Percentiles rank a stretch among this genome's conserved stretches.
Conservation (phyloP, 2,797 vertebrate genomes). For the Gymnocypris eckloni region DNA sequence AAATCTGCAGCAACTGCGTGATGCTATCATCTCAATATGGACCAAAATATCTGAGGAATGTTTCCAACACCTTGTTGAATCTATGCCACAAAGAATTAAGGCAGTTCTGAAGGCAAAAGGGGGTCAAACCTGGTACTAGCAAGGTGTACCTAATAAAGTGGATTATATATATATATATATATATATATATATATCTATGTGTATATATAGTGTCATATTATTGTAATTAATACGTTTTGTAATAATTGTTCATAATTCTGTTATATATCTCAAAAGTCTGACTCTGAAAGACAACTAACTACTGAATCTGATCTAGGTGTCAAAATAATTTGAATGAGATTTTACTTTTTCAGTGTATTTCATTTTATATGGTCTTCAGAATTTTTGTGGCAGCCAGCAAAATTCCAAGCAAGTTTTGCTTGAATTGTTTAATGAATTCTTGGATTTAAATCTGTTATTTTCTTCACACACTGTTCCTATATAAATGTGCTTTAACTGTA, state of each 20-base stretch:
- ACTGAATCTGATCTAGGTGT: background rate
- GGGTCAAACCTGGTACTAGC: too few species aligned
- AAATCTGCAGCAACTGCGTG: too few species aligned
- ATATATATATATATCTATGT: too few species aligned
- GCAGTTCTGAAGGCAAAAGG: too few species aligned
- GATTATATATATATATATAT: too few species aligned
- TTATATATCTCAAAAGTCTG: background rate
- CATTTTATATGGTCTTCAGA: background rate
- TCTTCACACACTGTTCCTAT: slow-evolving; percentile 4
- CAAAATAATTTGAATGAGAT: background rate
- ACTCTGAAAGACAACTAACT: background rate
- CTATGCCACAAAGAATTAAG: too few species aligned
- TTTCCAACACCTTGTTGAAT: too few species aligned
- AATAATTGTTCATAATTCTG: background rate
- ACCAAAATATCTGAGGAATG: too few species aligned
- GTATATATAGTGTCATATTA: background rate
- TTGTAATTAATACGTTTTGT: background rate
- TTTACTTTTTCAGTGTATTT: background rate
- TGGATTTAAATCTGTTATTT: slow-evolving; percentile 2
- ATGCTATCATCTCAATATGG: too few species aligned
- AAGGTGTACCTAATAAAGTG: too few species aligned
- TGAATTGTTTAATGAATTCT: slow-evolving; percentile 26
- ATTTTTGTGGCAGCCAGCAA: background rate
- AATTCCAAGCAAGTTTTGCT: background rate
- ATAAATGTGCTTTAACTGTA: slow-evolving; percentile 35